Conservation (phyloP, 2,113 vertebrate species). For the Heliornis fulica region DNA sequence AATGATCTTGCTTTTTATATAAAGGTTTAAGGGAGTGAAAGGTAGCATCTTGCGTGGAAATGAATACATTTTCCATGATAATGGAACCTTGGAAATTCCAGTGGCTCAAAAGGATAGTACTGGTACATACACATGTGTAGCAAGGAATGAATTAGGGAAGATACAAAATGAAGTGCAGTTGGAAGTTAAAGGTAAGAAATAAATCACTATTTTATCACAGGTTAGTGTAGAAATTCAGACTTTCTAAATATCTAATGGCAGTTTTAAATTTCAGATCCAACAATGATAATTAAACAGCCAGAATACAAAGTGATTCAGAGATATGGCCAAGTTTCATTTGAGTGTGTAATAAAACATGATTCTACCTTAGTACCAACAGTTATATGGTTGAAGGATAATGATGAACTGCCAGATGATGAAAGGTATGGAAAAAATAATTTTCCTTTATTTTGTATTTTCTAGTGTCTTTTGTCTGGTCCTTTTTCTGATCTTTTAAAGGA, state of each 20-base stretch:
- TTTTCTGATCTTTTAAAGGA: not conserved
- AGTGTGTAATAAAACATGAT: constrained; percentile 92
- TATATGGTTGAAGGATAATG: constrained; percentile 87
- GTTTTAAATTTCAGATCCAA: constrained; percentile 85
- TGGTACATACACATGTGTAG: constrained; percentile 91
- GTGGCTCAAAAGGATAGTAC: constrained; percentile 80
- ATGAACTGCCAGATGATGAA: constrained; percentile 85
- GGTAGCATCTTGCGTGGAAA: constrained; percentile 84
- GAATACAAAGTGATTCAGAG: constrained; percentile 86
- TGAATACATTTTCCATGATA: constrained; percentile 84
- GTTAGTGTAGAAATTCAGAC: not conserved
- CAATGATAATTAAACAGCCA: constrained; percentile 89
- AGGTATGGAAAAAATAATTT: constrained; percentile 75
- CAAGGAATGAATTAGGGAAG: constrained; percentile 84
- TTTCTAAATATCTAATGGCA: constrained; percentile 34
- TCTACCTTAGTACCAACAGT: constrained; percentile 79
- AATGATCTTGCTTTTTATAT: constrained; percentile 24
- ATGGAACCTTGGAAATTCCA: constrained; percentile 90
- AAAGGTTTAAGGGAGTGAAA: constrained; percentile 90
- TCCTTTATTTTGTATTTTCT: not conserved
- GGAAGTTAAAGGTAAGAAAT: constrained; percentile 92
- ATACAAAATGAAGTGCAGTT: constrained; percentile 87
- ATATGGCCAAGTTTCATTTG: constrained; percentile 83
- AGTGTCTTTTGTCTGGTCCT: not conserved
- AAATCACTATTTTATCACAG: not conserved